Percentiles rank a stretch among this genome's conserved stretches.
phyloP scores from a whole-genome alignment of 2,113 vertebrate genomes.

The Ellobius talpinus region DNA sequence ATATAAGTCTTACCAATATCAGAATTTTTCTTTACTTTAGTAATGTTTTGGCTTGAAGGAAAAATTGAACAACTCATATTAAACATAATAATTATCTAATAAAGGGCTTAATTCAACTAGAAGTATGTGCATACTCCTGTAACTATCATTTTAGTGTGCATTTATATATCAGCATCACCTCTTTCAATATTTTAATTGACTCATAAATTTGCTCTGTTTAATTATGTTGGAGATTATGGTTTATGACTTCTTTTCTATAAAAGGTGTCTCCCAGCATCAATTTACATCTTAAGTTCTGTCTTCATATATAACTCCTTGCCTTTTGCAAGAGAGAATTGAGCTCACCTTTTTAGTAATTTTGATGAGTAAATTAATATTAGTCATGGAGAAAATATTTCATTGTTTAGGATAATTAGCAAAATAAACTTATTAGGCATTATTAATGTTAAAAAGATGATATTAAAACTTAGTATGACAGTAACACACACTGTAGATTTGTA shows the following conservation, averaged over 20 bases:
- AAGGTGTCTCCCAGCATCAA: constrained; percentile 28
- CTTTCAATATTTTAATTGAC: constrained; percentile 60
- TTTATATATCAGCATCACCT: constrained; percentile 39
- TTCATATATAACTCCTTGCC: constrained; percentile 1
- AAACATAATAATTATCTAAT: constrained; percentile 68
- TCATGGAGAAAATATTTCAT: not conserved
- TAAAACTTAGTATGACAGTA: not conserved
- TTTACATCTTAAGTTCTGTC: constrained; percentile 53
- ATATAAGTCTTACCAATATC: not conserved
- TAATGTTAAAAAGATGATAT: not conserved
- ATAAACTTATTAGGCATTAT: not conserved
- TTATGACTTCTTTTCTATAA: constrained; percentile 47
- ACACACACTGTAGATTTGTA: not conserved
- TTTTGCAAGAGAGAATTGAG: not conserved
- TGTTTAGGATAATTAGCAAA: not conserved
- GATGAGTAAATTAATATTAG: not conserved
- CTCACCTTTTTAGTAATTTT: not conserved
- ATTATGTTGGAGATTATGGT: constrained; percentile 60
- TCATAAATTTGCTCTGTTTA: constrained; percentile 71
- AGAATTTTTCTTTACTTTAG: not conserved
- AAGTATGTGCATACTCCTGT: constrained; percentile 57
- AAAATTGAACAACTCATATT: constrained; percentile 66
- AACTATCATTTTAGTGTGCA: constrained; percentile 44
- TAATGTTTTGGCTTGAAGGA: constrained; percentile 53
- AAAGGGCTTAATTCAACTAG: constrained; percentile 56